Evolutionary conservation across 2,888 invertebrate species (phyloP), one percentile per base, ranked within the genome.

Genomic region (Clanis bilineata): DNA sequence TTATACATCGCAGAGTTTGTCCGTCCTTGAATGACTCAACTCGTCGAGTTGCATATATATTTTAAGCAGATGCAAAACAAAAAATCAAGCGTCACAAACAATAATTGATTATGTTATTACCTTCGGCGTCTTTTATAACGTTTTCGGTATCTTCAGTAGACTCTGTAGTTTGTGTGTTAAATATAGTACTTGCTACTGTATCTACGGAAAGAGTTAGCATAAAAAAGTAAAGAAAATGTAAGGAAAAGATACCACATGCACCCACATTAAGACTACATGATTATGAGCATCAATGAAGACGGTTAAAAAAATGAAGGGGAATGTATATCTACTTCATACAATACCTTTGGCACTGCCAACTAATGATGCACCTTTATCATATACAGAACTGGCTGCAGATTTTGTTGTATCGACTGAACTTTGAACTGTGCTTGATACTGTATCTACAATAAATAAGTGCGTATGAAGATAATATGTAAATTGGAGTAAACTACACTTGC

Each of bases 361-460:
- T 58, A 82, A 44, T 44, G 80, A 70, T 18, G 70, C 66, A 57
- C 85, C 73, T 60, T 83, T 85, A 61, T 86, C 82, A 58, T 77
- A 70, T 54, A 79, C 79, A 21, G 79, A 76, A 21, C 77, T 68
- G 23, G 86, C 79, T 7, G 74, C 77, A 56, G 71, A 77, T 68
- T 80, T 86, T 28, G 85, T 83, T n/a, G 77, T 70, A 62, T 84
- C 83, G 70, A 85, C 73, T 62, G 78, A 79, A 65, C 70, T 77
- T 65, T 79, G 72, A 69, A 83, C 80, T 18, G 77, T 77, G 66
- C 70, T 77, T 65, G 80, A 72, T 70, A 83, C 80, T 15, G 77
- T 78, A 73, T 85, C 83, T 85, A 85, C 67, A 80, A 83, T 70
- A 65, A 61, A 70, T 56, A 64, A 32, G 18, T 43, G 65, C 62